phyloP scores from a whole-genome alignment of 2,113 vertebrate genomes.

The Cyphomyrus discorhynchus region DNA sequence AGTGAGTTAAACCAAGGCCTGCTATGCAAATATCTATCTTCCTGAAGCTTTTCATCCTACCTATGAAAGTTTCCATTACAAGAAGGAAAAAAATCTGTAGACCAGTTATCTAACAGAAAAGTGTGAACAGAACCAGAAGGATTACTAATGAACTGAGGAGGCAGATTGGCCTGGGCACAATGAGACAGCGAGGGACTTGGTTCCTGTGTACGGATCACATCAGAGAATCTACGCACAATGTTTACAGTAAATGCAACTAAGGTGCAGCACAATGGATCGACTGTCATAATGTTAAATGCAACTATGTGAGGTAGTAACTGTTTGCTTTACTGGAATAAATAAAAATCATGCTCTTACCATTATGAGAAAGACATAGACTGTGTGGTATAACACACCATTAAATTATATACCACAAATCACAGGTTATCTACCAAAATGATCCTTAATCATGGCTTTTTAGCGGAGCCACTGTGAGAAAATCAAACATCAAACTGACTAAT shows the following conservation, averaged over 20 bases:
- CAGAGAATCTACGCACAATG: neutral
- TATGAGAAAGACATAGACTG: neutral
- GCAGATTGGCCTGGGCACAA: neutral
- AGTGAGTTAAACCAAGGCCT: neutral
- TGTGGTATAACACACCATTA: neutral
- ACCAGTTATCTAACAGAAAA: neutral
- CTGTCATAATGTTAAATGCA: neutral
- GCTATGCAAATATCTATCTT: neutral
- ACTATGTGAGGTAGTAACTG: neutral
- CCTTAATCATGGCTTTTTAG: neutral
- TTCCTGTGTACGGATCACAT: neutral
- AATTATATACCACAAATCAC: neutral
- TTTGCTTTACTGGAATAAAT: neutral
- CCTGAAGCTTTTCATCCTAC: neutral
- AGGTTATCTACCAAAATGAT: neutral
- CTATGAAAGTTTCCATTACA: constrained; percentile 1
- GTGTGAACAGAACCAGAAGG: neutral
- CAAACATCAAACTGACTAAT: neutral
- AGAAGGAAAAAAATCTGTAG: neutral
- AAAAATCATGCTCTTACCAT: neutral
- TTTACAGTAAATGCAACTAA: neutral
- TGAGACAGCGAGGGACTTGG: neutral
- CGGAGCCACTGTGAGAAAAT: neutral
- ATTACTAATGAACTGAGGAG: neutral
- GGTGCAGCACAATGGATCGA: neutral